A percentile compares a stretch with the other conserved stretches of the same genome.
Evolutionary conservation across 2,888 invertebrate species (phyloP).

Genomic region (Cerastoderma edule): DNA sequence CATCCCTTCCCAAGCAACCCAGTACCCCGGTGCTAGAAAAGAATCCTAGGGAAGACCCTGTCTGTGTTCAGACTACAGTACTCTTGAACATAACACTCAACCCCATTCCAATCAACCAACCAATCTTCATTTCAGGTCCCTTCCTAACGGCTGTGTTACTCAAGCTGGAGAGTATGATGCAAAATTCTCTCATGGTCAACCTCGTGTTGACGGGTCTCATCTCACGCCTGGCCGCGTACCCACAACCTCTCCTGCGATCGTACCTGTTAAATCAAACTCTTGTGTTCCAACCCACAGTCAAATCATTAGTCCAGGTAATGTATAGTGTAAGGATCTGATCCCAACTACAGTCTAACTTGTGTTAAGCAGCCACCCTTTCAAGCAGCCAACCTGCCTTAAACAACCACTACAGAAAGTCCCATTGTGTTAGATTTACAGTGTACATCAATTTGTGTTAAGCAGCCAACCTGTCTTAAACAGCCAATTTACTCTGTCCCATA

Average conservation of each 20-base stretch:
- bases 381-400: no score
- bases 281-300: slow-evolving; percentile 94
- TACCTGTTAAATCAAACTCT: slow-evolving; percentile 93
- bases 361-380: no score
- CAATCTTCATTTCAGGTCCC: slow-evolving; percentile 86
- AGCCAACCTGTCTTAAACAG: no score
- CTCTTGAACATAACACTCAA: neutral
- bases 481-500: no score
- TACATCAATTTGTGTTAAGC: no score
- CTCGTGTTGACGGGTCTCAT: slow-evolving; percentile 94
- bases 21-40: no score
- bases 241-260: slow-evolving; percentile 94
- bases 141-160: slow-evolving; percentile 92
- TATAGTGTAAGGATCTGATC: neutral
- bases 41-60: no score
- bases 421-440: no score
- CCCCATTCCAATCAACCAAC: no score
- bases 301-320: slow-evolving; percentile 93
- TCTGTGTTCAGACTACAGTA: no score
- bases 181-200: slow-evolving; percentile 93
- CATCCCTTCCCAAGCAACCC: no score
- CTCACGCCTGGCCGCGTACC: slow-evolving; percentile 93
- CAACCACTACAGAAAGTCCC: no score
- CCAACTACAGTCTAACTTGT: neutral
- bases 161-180: slow-evolving; percentile 92